Percentiles rank a stretch among this genome's conserved stretches.
These are phyloP conservation scores for Valencia hispanica DNA, from an alignment of 2,797 vertebrate species.

Conservation along the genomic window DNA sequence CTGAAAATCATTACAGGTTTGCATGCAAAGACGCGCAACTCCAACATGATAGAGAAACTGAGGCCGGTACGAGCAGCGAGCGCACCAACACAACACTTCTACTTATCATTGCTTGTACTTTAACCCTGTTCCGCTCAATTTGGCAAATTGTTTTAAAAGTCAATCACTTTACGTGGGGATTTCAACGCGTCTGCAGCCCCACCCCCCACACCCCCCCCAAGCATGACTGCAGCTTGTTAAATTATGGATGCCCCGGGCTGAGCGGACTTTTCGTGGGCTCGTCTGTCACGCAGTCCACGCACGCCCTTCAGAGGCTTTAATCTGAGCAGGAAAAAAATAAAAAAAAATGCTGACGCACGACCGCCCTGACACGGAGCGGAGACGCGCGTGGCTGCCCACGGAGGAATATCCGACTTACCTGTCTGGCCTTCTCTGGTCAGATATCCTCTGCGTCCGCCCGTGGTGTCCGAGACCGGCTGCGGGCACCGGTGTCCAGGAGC, in stretches of 20 bases:
- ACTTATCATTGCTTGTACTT: conserved; percentile 40
- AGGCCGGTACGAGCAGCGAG: conserved; percentile 29
- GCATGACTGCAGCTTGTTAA: conserved; percentile 56
- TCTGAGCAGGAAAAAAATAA: background rate
- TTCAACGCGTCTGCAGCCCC: conserved; percentile 38
- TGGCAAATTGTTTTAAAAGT: background rate
- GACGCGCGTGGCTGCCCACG: conserved; percentile 21
- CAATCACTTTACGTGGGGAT: background rate
- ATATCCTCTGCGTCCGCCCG: conserved; percentile 33
- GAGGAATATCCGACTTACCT: conserved; percentile 43
- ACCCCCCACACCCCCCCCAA: background rate
- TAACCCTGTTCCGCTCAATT: conserved; percentile 22
- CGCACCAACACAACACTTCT: conserved; percentile 20
- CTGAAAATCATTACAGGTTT: background rate
- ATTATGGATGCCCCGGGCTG: conserved; percentile 70
- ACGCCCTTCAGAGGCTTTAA: background rate
- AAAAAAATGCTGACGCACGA: conserved; percentile 52
- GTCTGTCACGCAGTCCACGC: conserved; percentile 44
- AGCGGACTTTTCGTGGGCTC: conserved; percentile 47
- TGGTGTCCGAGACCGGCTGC: conserved; percentile 14
- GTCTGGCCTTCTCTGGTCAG: conserved; percentile 16
- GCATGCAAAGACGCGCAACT: background rate
- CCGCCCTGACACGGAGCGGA: background rate
- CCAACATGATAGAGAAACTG: background rate
- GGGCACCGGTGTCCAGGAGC: conserved; percentile 52